phyloP scores from a whole-genome alignment of 2,797 vertebrate genomes.

The Gymnopithys bicolor region DNA sequence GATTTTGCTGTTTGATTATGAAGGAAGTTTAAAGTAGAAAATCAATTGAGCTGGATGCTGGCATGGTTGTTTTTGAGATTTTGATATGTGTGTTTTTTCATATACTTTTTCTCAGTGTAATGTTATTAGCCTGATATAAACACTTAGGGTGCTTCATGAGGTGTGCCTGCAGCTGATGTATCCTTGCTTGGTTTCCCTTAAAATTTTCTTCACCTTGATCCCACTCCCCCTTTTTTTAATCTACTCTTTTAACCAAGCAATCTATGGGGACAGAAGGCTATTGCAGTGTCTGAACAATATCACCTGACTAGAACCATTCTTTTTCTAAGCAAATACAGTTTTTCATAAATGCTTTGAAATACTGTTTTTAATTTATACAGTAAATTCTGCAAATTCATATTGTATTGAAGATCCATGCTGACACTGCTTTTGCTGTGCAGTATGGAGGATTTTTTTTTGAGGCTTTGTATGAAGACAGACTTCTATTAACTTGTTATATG shows the following conservation, averaged over 20 bases:
- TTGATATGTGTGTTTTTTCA: not conserved
- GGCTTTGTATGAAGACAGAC: not conserved
- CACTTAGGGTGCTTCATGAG: not conserved
- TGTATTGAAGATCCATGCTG: not conserved
- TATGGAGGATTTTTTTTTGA: accelerated
- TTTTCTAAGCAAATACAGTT: not conserved
- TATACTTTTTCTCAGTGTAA: not conserved
- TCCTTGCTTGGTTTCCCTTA: not conserved
- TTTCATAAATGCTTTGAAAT: not conserved
- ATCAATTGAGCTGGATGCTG: not conserved
- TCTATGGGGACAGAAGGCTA: not conserved
- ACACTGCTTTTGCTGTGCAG: not conserved
- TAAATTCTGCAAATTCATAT: not conserved
- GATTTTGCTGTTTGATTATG: not conserved
- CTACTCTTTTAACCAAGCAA: not conserved
- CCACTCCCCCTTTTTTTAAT: not conserved
- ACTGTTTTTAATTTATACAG: not conserved
- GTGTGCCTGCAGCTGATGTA: not conserved
- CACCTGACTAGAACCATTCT: not conserved
- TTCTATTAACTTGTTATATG: not conserved
- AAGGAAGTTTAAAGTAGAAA: not conserved
- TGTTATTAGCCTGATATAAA: not conserved
- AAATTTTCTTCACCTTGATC: accelerated
- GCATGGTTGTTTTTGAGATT: not conserved
- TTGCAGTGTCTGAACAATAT: not conserved